Evolutionary conservation across 2,797 vertebrate species (phyloP), one percentile per base, ranked within the genome.

Genomic region (Potorous gilbertii): DNA sequence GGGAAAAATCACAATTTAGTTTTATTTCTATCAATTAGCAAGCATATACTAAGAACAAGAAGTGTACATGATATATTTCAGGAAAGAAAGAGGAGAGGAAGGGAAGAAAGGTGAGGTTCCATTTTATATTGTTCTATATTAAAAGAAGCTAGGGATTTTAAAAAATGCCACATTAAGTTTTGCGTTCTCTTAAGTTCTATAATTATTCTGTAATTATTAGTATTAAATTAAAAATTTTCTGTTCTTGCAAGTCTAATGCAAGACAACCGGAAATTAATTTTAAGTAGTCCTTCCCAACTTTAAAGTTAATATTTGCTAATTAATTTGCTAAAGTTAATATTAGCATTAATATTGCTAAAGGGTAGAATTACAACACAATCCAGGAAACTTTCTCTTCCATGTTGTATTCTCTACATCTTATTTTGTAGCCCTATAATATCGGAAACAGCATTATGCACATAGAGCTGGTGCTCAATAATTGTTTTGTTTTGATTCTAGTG

Each of bases 261-360:
- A 74, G 28, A 2, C 81, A 94, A 95, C 46, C 4, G 91, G 52
- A 91, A 95, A 91, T 66, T 52, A 27, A 28, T 93, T 92, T 28
- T 34, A 55, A 54, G 56, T 94, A 50, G 55, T 40, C 56, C 91
- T 59, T 55, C 93, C 94, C 91, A 96, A 91, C 16, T 95, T 91
- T 27, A 57, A 52, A 81, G 90, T 54, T 40, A 31, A 66, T 90
- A 24, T 52, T 52, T 52, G 52, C 40, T 50, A 50, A 50, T 50
- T 50, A 50, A 50, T 50, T 50, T 50, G 50, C 50, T 50, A 54
- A 46, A 89, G 95, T n/a, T n/a, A n/a, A n/a, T n/a, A n/a, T n/a
- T n/a, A n/a, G n/a, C n/a, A 56, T n/a, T 24, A 95, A 91, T 28
- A 56, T 2, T 55, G 92, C n/a, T 34, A 54, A 46, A 89, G 95